Evolutionary conservation across 2,797 vertebrate genomes (phyloP).

Genomic region (Malacoraja senta): DNA sequence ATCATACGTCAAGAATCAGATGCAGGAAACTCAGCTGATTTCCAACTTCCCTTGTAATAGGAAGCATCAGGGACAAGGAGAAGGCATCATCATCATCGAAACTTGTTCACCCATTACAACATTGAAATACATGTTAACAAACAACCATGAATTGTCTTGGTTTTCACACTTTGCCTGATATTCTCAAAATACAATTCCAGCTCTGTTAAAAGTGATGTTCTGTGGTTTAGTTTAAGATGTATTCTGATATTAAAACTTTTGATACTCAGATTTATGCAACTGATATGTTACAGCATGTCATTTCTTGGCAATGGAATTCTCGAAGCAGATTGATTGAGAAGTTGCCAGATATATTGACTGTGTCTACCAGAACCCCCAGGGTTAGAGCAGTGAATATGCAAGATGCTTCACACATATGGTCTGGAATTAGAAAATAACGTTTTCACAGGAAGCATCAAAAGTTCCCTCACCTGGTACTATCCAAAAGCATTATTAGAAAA

Average conservation of each 20-base stretch:
- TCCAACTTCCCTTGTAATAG: neutral
- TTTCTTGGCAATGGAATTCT: neutral
- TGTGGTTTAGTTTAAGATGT: too few species aligned
- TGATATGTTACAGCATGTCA: neutral
- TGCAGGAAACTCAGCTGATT: neutral
- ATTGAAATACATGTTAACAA: neutral
- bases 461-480: neutral
- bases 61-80: neutral
- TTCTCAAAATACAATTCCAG: neutral
- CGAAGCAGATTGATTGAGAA: conserved; percentile 16
- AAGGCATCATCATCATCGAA: neutral
- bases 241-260: neutral
- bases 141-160: neutral
- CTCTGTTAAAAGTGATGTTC: neutral
- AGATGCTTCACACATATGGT: conserved; percentile 25
- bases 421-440: conserved; percentile 22
- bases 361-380: neutral
- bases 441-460: conserved; percentile 2
- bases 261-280: neutral
- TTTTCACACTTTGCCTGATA: neutral
- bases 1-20: neutral
- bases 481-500: neutral
- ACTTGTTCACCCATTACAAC: neutral
- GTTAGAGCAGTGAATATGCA: neutral
- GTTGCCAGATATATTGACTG: conserved; percentile 2